These are phyloP conservation scores for Sclerurus mexicanus DNA, from an alignment of 2,113 vertebrate species.

Conservation along the genomic window DNA sequence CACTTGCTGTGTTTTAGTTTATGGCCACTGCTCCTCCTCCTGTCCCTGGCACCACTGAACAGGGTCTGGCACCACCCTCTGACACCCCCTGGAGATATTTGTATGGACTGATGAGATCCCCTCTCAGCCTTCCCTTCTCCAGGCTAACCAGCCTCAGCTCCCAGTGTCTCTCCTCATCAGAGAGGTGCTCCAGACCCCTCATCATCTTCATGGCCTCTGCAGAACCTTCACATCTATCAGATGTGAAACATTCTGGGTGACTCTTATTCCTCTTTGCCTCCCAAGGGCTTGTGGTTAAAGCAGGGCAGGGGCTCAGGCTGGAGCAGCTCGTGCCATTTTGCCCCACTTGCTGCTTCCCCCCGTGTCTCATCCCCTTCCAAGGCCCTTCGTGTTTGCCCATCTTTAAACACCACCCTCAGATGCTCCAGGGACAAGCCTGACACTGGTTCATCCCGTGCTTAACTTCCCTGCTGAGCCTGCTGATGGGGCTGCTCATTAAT, in stretches of 20 bases:
- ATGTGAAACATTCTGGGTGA: neutral
- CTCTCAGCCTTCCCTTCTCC: too few species aligned
- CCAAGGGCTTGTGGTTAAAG: neutral
- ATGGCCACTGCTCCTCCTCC: neutral
- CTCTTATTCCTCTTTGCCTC: neutral
- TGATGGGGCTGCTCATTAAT: neutral
- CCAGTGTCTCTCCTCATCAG: neutral
- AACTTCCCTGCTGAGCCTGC: neutral
- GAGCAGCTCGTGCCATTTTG: neutral
- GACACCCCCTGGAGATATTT: neutral
- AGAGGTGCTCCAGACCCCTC: neutral
- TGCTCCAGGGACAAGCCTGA: neutral
- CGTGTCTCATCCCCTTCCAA: neutral
- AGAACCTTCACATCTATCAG: neutral
- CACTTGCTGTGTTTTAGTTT: neutral
- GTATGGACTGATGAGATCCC: neutral
- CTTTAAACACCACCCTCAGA: neutral
- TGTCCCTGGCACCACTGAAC: neutral
- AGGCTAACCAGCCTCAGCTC: neutral
- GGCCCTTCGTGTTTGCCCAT: neutral
- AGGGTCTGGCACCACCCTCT: neutral
- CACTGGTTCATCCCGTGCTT: neutral
- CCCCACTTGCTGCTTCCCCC: neutral
- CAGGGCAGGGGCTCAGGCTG: neutral
- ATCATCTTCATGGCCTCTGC: neutral